Conservation (phyloP, 2,797 vertebrate species). For the Fistularia tabacaria region DNA sequence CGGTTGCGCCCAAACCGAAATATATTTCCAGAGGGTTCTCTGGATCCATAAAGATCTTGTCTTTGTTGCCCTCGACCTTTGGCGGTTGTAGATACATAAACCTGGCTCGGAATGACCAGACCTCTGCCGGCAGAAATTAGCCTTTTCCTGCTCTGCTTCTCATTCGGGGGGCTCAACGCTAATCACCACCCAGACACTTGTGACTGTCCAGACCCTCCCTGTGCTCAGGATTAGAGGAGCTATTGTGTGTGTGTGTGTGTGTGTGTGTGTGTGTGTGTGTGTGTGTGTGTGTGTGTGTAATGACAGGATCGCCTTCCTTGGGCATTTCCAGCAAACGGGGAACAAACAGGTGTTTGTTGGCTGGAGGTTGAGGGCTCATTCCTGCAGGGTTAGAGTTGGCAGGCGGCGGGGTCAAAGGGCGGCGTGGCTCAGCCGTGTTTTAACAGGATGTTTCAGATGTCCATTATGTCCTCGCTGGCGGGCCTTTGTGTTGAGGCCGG, state of each 20-base stretch:
- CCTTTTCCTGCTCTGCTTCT: constrained; percentile 58
- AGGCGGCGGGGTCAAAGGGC: constrained; percentile 61
- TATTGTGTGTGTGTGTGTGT: constrained; percentile 6
- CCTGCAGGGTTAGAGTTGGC: constrained; percentile 44
- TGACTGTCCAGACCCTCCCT: constrained; percentile 61
- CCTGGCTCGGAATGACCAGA: constrained; percentile 46
- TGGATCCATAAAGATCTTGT: background rate
- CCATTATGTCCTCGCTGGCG: constrained; percentile 42
- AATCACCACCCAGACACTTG: constrained; percentile 60
- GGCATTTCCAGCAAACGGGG: constrained; percentile 28
- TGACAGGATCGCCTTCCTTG: constrained; percentile 23
- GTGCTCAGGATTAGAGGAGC: constrained; percentile 61
- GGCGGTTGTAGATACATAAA: constrained; percentile 43
- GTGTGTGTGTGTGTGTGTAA: constrained; percentile 41
- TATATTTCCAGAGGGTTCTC: background rate
- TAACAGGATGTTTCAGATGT: constrained; percentile 43
- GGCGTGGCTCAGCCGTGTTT: constrained; percentile 33
- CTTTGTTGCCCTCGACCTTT: background rate
- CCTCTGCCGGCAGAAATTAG: constrained; percentile 51
- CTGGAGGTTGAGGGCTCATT: constrained; percentile 26
- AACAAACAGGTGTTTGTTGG: constrained; percentile 71
- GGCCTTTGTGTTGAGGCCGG: constrained; percentile 35
- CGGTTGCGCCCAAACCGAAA: too few species aligned
- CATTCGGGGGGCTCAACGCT: constrained; percentile 38
- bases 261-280: constrained; percentile 28